Evolutionary conservation across 1,140 invertebrate species (phyloP).

Genomic region (Lutraria rhynchaena): DNA sequence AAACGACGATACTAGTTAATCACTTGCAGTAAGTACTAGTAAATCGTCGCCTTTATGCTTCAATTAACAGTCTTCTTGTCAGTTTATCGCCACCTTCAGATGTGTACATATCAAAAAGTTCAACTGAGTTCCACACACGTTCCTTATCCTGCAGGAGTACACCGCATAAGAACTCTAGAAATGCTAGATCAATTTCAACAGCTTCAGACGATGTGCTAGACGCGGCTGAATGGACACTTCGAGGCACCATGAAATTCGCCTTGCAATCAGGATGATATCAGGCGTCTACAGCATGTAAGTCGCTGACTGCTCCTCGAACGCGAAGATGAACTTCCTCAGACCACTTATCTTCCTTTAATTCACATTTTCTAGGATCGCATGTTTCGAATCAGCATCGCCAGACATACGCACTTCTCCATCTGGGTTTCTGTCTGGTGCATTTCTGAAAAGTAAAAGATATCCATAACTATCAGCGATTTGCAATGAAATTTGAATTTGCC

Average conservation of each 20-base stretch:
- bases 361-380: too few relatives aligned
- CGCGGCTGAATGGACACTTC: slow-evolving; percentile 7
- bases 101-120: slow-evolving; percentile 30
- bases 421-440: too few relatives aligned
- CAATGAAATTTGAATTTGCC: too few relatives aligned
- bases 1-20: slow-evolving; percentile 53
- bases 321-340: neutral
- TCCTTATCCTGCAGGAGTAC: slow-evolving; percentile 1
- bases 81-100: neutral
- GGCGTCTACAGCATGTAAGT: slow-evolving; percentile 52
- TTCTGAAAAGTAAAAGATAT: too few relatives aligned
- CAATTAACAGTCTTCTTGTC: neutral
- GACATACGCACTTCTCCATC: too few relatives aligned
- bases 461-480: too few relatives aligned
- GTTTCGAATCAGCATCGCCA: too few relatives aligned
- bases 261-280: slow-evolving; percentile 49
- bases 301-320: slow-evolving; percentile 32
- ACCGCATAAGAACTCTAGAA: neutral
- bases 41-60: slow-evolving; percentile 22
- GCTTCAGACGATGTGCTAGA: neutral
- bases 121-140: slow-evolving; percentile 42
- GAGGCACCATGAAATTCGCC: slow-evolving; percentile 7
- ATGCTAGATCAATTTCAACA: neutral
- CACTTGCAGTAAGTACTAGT: slow-evolving; percentile 39
- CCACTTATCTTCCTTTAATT: neutral